Percentiles rank a stretch among this genome's conserved stretches.
These are phyloP conservation scores for Ctenicera cuprea DNA, from an alignment of 2,888 invertebrate genomes.

Conservation along the genomic window DNA sequence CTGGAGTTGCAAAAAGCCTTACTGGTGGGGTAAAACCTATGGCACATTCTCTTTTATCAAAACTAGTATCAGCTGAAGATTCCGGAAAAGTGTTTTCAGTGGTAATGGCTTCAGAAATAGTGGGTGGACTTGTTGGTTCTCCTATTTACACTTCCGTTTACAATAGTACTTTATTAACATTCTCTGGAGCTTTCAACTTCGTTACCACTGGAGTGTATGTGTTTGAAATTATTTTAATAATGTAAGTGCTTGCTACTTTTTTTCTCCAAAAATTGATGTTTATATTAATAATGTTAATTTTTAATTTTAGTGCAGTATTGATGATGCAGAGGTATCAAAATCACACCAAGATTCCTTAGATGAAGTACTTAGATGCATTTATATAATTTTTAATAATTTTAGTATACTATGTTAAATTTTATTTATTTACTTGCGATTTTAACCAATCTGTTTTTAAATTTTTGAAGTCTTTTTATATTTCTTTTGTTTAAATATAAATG, in stretches of 20 bases:
- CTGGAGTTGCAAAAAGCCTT: slow-evolving; percentile 73
- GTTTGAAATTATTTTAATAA: slow-evolving; percentile 71
- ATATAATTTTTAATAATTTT: no score
- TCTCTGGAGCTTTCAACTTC: slow-evolving; percentile 78
- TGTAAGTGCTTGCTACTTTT: slow-evolving; percentile 72
- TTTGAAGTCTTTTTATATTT: no score
- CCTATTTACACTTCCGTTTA: slow-evolving; percentile 81
- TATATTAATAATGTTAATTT: no score
- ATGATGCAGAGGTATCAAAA: no score
- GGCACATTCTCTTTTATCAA: slow-evolving; percentile 77
- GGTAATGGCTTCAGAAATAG: slow-evolving; percentile 79
- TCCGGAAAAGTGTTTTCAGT: slow-evolving; percentile 80
- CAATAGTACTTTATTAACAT: slow-evolving; percentile 74
- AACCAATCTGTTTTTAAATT: no score
- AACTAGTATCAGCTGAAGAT: slow-evolving; percentile 77
- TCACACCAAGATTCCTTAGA: no score
- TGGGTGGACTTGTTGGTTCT: slow-evolving; percentile 77
- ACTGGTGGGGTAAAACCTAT: slow-evolving; percentile 76
- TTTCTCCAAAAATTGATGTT: background rate
- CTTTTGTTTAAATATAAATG: no score
- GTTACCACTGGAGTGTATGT: slow-evolving; percentile 74
- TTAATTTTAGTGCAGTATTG: no score
- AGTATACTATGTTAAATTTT: no score
- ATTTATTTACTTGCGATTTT: no score
- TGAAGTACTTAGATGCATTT: no score